phyloP scores from a whole-genome alignment of 2,888 invertebrate genomes.

The Acanthoscelides obtectus region DNA sequence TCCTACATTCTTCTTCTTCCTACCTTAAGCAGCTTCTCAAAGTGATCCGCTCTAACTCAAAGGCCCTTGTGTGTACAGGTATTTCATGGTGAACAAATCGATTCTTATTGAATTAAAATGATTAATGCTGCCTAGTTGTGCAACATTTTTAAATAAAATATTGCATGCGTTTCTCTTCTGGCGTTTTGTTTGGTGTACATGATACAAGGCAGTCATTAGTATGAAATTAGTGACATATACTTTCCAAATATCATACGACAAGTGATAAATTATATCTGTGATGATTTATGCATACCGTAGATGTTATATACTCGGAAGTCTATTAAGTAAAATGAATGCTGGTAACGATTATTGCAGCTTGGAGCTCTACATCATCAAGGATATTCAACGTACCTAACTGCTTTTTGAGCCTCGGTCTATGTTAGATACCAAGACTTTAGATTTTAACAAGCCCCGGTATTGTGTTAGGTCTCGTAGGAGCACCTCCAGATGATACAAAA shows the following conservation, averaged over 20 bases:
- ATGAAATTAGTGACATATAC: not conserved
- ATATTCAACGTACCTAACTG: not conserved
- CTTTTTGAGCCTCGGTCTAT: too few relatives aligned
- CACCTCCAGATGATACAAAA: too few relatives aligned
- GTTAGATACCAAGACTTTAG: too few relatives aligned
- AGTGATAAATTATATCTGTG: not conserved
- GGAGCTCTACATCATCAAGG: not conserved
- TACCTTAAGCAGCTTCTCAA: too few relatives aligned
- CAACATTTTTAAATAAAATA: not conserved
- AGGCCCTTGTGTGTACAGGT: too few relatives aligned
- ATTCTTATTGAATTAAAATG: too few relatives aligned
- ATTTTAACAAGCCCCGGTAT: too few relatives aligned
- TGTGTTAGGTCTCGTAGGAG: too few relatives aligned
- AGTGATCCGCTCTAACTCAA: too few relatives aligned
- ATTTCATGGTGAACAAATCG: too few relatives aligned
- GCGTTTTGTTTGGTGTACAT: not conserved
- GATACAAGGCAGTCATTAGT: not conserved
- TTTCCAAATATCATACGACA: not conserved
- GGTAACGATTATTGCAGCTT: not conserved
- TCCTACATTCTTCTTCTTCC: too few relatives aligned
- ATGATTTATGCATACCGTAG: not conserved
- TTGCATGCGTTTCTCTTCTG: not conserved
- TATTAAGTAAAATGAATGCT: not conserved
- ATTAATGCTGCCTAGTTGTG: not conserved
- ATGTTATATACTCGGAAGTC: not conserved